Conservation (phyloP, 2,888 invertebrate genomes). For the Altica lythri region DNA sequence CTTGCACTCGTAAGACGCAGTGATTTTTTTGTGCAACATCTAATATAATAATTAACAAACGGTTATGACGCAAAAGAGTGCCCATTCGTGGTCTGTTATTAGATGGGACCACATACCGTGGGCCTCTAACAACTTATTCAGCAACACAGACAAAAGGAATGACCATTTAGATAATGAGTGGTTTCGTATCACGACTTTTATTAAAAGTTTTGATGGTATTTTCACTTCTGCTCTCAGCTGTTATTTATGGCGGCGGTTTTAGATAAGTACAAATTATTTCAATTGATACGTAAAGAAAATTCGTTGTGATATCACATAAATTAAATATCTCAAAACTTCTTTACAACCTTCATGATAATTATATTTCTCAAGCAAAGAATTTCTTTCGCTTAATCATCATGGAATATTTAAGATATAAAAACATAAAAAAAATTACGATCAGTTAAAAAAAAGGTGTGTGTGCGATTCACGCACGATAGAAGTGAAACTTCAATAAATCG, state of each 20-base stretch:
- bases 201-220: slow-evolving; percentile 31
- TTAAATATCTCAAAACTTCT: no score
- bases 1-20: slow-evolving; percentile 15
- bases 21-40: slow-evolving; percentile 17
- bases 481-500: no score
- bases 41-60: slow-evolving; percentile 21
- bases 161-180: slow-evolving; percentile 46
- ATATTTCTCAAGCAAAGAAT: no score
- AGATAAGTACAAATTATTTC: background rate
- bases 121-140: slow-evolving; percentile 44
- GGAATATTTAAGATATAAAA: no score
- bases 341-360: no score
- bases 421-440: no score
- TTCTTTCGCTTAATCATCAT: no score
- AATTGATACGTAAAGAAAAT: background rate
- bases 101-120: slow-evolving; percentile 43
- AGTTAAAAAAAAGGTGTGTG: no score
- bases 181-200: slow-evolving; percentile 42
- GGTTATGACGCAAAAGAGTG: slow-evolving; percentile 23
- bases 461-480: no score
- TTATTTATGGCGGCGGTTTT: slow-evolving; percentile 6
- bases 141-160: slow-evolving; percentile 41
- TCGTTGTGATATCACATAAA: no score
- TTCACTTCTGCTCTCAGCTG: slow-evolving; percentile 22
- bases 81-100: slow-evolving; percentile 18